Conservation (phyloP, 2,797 vertebrate species). For the Borostomias antarcticus region DNA sequence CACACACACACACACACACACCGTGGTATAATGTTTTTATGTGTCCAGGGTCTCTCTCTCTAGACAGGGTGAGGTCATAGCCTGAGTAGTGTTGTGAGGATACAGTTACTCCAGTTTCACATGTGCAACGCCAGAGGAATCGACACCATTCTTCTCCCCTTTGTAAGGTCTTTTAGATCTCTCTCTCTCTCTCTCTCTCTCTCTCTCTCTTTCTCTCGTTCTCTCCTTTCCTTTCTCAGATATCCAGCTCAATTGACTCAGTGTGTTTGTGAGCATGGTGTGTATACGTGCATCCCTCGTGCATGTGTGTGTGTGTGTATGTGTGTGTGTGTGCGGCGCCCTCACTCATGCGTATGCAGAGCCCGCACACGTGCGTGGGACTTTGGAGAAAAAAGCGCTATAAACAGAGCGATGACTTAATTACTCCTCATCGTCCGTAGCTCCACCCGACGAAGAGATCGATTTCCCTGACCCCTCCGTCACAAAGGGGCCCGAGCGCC, state of each 20-base stretch:
- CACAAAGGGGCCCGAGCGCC: too few species aligned
- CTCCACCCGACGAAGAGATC: constrained; percentile 24
- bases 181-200: background rate
- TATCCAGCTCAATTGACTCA: constrained; percentile 20
- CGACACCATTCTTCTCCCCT: constrained; percentile 39
- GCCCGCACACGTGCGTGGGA: background rate
- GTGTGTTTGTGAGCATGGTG: background rate
- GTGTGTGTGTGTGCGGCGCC: constrained; percentile 2
- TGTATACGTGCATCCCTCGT: background rate
- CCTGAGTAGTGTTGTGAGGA: constrained; percentile 44
- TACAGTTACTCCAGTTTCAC: constrained; percentile 57
- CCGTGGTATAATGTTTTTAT: too few species aligned
- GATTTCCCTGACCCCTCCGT: constrained; percentile 34
- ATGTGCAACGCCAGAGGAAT: constrained; percentile 45
- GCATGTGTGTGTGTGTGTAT: background rate
- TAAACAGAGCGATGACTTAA: background rate
- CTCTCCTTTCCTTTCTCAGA: constrained; percentile 23
- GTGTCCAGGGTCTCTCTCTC: constrained; percentile 56
- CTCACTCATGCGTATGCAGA: background rate
- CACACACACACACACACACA: background rate
- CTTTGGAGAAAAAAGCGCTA: background rate
- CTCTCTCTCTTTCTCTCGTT: constrained; percentile 13
- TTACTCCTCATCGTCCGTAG: background rate
- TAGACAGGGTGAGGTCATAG: constrained; percentile 60
- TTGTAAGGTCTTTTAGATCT: constrained; percentile 31